Evolutionary conservation across 2,888 invertebrate species (phyloP).

Genomic region (Scrobipalpa costella): DNA sequence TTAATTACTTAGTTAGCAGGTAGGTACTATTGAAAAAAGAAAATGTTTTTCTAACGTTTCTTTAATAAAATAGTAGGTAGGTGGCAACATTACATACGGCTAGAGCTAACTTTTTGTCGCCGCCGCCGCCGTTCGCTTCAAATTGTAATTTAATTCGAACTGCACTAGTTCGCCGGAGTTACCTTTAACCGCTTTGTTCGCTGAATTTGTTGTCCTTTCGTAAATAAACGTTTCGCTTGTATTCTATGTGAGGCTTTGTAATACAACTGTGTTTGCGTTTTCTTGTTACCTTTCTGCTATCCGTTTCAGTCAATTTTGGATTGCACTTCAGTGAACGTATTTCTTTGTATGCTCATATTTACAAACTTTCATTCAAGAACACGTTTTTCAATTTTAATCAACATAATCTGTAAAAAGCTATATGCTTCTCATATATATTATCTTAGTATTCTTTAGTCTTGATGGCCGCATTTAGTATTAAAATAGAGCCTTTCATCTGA

Average conservation of each 20-base stretch:
- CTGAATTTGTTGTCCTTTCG: slow-evolving; percentile 26
- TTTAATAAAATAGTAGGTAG: slow-evolving; percentile 23
- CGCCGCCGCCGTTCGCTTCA: slow-evolving; percentile 44
- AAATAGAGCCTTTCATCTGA: not conserved
- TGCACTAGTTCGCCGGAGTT: slow-evolving; percentile 21
- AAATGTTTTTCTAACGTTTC: not conserved
- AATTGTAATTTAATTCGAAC: slow-evolving; percentile 50
- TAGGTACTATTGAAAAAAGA: too few species aligned
- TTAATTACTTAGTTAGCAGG: too few species aligned
- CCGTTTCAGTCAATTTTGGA: not conserved
- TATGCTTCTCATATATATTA: too few species aligned
- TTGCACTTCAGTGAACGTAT: not conserved
- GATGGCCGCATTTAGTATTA: too few species aligned
- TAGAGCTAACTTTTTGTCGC: slow-evolving; percentile 46
- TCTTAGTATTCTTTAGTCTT: too few species aligned
- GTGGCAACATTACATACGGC: slow-evolving; percentile 1
- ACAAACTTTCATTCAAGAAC: too few species aligned
- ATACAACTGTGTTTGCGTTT: not conserved
- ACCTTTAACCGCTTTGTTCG: slow-evolving; percentile 21
- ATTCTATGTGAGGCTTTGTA: not conserved
- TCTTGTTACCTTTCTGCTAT: not conserved
- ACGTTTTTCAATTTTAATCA: too few species aligned
- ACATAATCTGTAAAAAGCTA: too few species aligned
- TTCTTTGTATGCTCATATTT: not conserved
- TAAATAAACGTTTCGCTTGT: slow-evolving; percentile 28